A percentile compares a stretch with the other conserved stretches of the same genome.
phyloP scores from a whole-genome alignment of 2,113 vertebrate species.

The Cisticola juncidis region DNA sequence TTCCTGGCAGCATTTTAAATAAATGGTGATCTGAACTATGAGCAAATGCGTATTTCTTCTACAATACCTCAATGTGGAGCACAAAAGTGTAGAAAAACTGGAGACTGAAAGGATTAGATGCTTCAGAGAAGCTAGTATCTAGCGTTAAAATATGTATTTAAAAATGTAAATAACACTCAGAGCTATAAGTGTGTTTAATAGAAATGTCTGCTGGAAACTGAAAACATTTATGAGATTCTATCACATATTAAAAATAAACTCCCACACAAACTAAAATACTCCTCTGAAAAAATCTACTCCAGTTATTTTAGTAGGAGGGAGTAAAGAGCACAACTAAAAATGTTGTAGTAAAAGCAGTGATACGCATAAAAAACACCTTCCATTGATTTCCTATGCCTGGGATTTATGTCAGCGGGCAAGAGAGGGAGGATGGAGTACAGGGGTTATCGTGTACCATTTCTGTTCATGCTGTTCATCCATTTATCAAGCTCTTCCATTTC shows the following conservation, averaged over 20 bases:
- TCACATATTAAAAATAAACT: conserved; percentile 49
- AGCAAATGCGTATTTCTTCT: neutral
- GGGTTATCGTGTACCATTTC: conserved; percentile 76
- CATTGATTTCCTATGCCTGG: neutral
- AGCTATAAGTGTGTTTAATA: neutral
- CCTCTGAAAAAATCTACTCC: neutral
- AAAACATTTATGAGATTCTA: conserved; percentile 30
- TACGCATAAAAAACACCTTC: neutral
- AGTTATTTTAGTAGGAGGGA: conserved; percentile 23
- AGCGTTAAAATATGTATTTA: neutral
- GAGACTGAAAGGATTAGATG: neutral
- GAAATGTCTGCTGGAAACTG: neutral
- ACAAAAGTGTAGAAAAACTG: neutral
- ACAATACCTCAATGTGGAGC: neutral
- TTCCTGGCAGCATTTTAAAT: neutral
- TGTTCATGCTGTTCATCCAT: conserved; percentile 86
- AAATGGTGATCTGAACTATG: neutral
- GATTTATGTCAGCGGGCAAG: neutral
- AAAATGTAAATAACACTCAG: neutral
- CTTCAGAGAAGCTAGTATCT: neutral
- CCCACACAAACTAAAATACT: conserved; percentile 29
- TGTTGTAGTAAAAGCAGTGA: neutral
- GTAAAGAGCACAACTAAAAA: conserved; percentile 3
- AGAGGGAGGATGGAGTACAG: neutral
- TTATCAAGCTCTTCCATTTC: conserved; percentile 97